Conservation (phyloP, 1,140 invertebrate species). For the Trichonephila inaurata region DNA sequence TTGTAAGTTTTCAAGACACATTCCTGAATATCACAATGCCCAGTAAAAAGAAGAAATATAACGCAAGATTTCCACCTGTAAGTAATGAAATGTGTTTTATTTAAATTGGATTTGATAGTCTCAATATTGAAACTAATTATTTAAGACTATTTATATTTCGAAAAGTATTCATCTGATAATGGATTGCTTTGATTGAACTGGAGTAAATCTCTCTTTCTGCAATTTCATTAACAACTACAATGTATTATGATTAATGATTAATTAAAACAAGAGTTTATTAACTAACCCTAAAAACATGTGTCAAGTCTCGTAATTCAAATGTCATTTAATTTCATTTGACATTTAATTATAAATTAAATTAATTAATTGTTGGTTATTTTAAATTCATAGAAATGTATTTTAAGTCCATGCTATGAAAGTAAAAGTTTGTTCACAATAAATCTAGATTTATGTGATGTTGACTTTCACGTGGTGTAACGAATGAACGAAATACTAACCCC, state of each 20-base stretch:
- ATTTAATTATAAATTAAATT: no score
- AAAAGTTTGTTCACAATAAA: background rate
- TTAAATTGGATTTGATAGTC: no score
- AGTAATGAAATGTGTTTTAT: conserved; percentile 81
- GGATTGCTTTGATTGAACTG: no score
- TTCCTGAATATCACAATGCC: conserved; percentile 86
- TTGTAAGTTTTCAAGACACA: conserved; percentile 9
- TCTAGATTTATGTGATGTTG: conserved; percentile 10
- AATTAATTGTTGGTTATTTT: no score
- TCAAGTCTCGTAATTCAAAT: background rate
- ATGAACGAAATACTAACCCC: background rate
- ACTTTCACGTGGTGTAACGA: background rate
- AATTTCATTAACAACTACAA: background rate
- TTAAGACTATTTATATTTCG: no score
- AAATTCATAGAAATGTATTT: no score
- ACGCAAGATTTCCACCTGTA: conserved; percentile 96
- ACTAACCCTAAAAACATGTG: conserved; percentile 24
- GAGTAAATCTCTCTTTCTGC: no score
- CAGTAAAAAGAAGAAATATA: conserved; percentile 98
- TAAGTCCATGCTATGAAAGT: no score
- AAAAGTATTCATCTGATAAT: no score
- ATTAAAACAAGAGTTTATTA: conserved; percentile 61
- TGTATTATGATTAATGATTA: background rate
- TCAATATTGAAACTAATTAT: no score
- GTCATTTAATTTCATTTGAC: no score